Evolutionary conservation across 2,888 invertebrate species (phyloP).

Genomic region (Sinohyriopsis cumingii): DNA sequence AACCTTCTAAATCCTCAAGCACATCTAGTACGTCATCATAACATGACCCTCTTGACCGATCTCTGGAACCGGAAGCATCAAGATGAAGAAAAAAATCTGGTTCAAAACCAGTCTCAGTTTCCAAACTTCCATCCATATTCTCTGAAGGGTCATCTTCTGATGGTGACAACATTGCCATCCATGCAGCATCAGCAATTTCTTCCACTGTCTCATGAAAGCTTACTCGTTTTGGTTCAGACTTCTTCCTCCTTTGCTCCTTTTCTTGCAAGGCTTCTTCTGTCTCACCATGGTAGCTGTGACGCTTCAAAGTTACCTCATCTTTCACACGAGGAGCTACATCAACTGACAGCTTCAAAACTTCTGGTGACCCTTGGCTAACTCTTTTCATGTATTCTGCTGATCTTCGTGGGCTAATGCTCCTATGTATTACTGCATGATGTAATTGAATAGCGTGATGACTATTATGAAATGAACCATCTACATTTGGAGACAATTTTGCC

Average conservation of each 20-base stretch:
- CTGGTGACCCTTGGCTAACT: conserved; percentile 14
- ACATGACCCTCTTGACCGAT: neutral
- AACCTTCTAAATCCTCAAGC: conserved; percentile 28
- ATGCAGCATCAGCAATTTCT: conserved; percentile 32
- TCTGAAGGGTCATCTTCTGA: no score
- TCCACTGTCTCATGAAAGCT: conserved; percentile 55
- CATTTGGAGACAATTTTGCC: no score
- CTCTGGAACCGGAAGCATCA: conserved; percentile 3
- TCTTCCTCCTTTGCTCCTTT: conserved; percentile 15
- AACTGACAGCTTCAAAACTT: conserved; percentile 22
- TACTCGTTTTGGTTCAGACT: conserved; percentile 47
- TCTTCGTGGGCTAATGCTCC: conserved; percentile 33
- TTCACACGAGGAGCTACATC: conserved; percentile 15
- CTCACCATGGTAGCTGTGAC: conserved; percentile 38
- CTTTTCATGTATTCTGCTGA: conserved; percentile 21
- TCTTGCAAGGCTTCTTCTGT: conserved; percentile 7
- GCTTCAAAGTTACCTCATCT: conserved; percentile 10
- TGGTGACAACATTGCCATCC: no score
- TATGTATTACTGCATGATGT: conserved; percentile 29
- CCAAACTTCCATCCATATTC: no score
- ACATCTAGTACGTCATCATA: conserved; percentile 38
- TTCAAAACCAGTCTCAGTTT: no score
- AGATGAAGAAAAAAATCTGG: no score
- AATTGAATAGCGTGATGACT: conserved; percentile 7
- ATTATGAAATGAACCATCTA: conserved; percentile 4